Conservation (phyloP, 2,113 vertebrate genomes). For the Myotis lucifugus region DNA sequence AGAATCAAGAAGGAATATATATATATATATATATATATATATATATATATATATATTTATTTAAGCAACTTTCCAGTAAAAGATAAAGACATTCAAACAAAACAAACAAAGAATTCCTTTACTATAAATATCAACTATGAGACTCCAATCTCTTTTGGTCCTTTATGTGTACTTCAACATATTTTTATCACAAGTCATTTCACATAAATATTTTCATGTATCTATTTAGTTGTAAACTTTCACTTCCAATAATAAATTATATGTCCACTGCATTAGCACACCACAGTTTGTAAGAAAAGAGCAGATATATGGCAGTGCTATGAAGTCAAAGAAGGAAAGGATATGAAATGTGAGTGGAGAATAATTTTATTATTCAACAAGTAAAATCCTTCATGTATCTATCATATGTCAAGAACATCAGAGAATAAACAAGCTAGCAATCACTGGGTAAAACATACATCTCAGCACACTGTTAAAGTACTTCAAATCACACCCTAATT, state of each 20-base stretch:
- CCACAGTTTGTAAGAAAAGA: constrained; percentile 15
- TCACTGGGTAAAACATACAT: not conserved
- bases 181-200: constrained; percentile 49
- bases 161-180: not conserved
- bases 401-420: constrained; percentile 30
- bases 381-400: constrained; percentile 6
- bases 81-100: constrained; percentile 44
- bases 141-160: not conserved
- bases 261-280: not conserved
- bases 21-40: not conserved
- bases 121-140: constrained; percentile 43
- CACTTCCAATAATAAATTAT: constrained; percentile 22
- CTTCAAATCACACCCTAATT: constrained; percentile 35
- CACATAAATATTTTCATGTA: constrained; percentile 45
- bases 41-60: not conserved
- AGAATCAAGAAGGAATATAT: constrained; percentile 53
- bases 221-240: constrained; percentile 23
- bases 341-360: not conserved
- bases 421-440: constrained; percentile 25
- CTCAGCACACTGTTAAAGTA: constrained; percentile 8
- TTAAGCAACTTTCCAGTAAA: constrained; percentile 42
- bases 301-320: not conserved
- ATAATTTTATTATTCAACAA: constrained; percentile 15
- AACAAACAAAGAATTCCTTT: constrained; percentile 32
- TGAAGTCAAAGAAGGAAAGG: constrained; percentile 1